A percentile compares a stretch with the other conserved stretches of the same genome.
These are phyloP conservation scores for Epinephelus lanceolatus DNA, from an alignment of 2,113 vertebrate species.

Conservation along the genomic window DNA sequence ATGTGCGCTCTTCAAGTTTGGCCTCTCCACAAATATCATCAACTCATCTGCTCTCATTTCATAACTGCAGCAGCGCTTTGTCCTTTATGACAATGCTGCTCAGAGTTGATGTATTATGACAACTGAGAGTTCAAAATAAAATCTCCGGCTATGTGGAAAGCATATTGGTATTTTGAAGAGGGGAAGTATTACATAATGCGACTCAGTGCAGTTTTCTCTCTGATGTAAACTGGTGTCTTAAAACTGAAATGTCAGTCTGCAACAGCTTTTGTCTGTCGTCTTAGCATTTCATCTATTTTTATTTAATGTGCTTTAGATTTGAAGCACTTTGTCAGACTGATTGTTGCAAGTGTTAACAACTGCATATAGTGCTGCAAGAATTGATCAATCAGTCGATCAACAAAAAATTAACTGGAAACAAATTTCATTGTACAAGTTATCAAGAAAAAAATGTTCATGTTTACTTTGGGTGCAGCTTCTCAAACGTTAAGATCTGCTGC, in stretches of 20 bases:
- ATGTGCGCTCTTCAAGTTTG: not conserved
- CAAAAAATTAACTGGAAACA: not conserved
- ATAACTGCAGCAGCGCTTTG: constrained; percentile 7
- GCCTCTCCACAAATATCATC: constrained; percentile 20
- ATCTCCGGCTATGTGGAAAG: not conserved
- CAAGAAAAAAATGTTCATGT: too few relatives aligned
- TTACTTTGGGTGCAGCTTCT: too few relatives aligned
- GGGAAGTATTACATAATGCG: not conserved
- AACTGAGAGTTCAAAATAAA: constrained; percentile 6
- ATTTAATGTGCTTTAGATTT: not conserved
- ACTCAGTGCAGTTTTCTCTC: not conserved
- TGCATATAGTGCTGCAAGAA: not conserved
- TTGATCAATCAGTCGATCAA: not conserved
- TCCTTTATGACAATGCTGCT: not conserved
- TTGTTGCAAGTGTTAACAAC: not conserved
- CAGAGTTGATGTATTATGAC: not conserved
- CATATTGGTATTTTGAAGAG: not conserved
- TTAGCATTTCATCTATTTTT: not conserved
- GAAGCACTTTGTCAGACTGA: not conserved
- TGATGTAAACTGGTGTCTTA: not conserved
- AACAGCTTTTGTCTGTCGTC: not conserved
- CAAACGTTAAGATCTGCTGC: too few relatives aligned
- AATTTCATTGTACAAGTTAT: not conserved
- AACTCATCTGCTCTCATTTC: constrained; percentile 9
- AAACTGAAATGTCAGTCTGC: not conserved